phyloP scores from a whole-genome alignment of 2,113 vertebrate species.

The Eubucco bourcierii region DNA sequence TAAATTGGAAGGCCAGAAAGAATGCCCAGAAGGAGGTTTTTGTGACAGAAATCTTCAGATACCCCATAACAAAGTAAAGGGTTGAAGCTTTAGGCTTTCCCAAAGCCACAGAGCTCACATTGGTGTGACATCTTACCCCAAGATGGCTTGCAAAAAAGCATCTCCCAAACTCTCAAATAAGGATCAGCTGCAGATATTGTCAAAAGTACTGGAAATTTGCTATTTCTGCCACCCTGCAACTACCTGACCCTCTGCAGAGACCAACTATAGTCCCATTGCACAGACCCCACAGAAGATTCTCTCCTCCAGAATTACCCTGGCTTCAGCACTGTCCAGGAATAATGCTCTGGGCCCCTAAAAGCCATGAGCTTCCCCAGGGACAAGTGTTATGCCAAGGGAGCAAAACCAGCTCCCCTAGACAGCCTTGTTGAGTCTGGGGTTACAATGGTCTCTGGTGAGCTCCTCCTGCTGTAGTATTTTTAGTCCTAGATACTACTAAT shows the following conservation, averaged over 20 bases:
- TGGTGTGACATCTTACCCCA: neutral
- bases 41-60: neutral
- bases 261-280: neutral
- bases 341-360: neutral
- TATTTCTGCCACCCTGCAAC: neutral
- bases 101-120: neutral
- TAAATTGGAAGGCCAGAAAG: neutral
- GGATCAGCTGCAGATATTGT: neutral
- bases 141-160: fast-evolving
- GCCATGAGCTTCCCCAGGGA: neutral
- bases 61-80: neutral
- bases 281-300: neutral
- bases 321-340: neutral
- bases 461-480: neutral
- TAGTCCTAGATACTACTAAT: neutral
- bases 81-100: neutral
- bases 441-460: neutral
- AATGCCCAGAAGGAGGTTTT: neutral
- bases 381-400: neutral
- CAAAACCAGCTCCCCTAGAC: neutral
- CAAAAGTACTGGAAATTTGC: neutral
- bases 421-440: neutral
- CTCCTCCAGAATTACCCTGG: neutral
- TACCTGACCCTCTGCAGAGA: neutral
- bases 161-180: fast-evolving